phyloP scores from a whole-genome alignment of 2,113 vertebrate genomes.

The Balaeniceps rex region DNA sequence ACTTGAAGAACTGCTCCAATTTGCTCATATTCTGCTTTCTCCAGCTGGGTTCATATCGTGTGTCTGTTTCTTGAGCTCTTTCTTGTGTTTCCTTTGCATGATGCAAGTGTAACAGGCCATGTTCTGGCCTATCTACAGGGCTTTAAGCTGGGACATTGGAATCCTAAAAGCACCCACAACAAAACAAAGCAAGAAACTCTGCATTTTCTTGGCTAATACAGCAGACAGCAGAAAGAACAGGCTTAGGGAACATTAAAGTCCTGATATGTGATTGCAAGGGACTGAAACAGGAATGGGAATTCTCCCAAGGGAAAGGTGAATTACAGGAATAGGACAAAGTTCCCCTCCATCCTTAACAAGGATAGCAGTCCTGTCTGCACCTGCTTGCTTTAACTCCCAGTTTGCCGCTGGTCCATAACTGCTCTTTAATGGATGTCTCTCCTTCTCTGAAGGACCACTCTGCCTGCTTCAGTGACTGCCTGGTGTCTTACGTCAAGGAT shows the following conservation, averaged over 20 bases:
- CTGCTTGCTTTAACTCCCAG: not conserved
- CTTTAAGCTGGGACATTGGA: not conserved
- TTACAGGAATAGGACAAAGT: not conserved
- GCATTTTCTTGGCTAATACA: not conserved
- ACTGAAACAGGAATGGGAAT: not conserved
- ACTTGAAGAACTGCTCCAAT: not conserved
- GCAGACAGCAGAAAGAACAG: not conserved
- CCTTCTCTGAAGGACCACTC: conserved; percentile 84
- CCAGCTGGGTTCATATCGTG: not conserved
- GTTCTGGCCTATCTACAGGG: not conserved
- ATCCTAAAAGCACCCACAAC: not conserved
- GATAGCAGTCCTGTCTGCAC: not conserved
- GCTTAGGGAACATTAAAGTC: not conserved
- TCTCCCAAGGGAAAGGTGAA: not conserved
- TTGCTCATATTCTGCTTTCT: not conserved
- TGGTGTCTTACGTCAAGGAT: conserved; percentile 76
- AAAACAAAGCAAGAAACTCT: not conserved
- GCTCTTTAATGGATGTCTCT: not conserved
- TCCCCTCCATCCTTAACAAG: not conserved
- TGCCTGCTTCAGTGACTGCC: conserved; percentile 91
- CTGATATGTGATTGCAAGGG: not conserved
- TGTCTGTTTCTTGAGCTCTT: not conserved
- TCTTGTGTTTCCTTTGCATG: not conserved
- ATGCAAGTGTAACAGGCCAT: not conserved
- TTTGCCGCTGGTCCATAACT: not conserved